phyloP scores from a whole-genome alignment of 2,113 vertebrate genomes.

The Cettia cetti region DNA sequence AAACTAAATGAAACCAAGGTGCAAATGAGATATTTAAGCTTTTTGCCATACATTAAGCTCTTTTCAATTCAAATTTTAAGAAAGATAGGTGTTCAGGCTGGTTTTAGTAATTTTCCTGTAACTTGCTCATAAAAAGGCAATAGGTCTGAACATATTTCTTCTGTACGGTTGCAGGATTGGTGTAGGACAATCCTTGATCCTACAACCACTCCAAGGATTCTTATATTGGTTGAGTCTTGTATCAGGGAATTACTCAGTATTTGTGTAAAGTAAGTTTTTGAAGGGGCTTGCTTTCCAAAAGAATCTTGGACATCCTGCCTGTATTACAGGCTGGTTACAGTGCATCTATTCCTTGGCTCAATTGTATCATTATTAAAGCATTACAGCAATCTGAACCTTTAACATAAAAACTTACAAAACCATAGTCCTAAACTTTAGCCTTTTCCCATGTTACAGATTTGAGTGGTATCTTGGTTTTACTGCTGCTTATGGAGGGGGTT shows the following conservation, averaged over 20 bases:
- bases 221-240: background rate
- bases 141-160: background rate
- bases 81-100: background rate
- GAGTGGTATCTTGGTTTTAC: background rate
- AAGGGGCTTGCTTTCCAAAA: background rate
- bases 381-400: slow-evolving; percentile 37
- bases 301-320: background rate
- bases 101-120: background rate
- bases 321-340: background rate
- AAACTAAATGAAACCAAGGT: background rate
- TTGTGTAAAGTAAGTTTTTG: background rate
- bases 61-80: background rate
- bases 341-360: background rate
- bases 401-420: slow-evolving; percentile 28
- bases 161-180: background rate
- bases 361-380: background rate
- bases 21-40: background rate
- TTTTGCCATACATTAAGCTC: background rate
- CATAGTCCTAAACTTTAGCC: background rate
- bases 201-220: background rate
- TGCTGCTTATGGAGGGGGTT: background rate
- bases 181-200: background rate
- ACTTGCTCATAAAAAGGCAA: background rate
- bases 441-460: background rate
- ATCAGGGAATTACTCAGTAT: background rate